Percentiles rank a stretch among this genome's conserved stretches.
Evolutionary conservation across 2,888 invertebrate species (phyloP).

Genomic region (Luffia ferchaultella): DNA sequence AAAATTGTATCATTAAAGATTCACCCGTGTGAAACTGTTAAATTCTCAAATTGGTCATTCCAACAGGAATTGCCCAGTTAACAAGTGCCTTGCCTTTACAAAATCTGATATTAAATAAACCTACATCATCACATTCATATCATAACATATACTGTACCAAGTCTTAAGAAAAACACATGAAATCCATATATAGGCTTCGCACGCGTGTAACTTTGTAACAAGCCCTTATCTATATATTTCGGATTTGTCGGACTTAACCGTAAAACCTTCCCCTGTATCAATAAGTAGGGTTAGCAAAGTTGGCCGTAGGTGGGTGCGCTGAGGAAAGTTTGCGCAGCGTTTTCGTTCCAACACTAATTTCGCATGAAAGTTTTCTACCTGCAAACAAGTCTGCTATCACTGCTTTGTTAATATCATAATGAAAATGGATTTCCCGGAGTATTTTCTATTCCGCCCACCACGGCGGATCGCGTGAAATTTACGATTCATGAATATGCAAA

Average conservation of each 20-base stretch:
- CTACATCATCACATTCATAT: neutral
- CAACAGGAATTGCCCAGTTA: too few relatives aligned
- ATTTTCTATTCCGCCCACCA: too few relatives aligned
- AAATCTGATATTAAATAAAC: too few relatives aligned
- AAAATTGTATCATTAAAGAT: too few relatives aligned
- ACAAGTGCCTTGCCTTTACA: too few relatives aligned
- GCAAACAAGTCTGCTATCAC: neutral
- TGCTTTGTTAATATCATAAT: neutral
- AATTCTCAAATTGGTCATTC: too few relatives aligned
- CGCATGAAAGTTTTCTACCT: neutral
- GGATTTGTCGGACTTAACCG: neutral
- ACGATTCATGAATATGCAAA: too few relatives aligned
- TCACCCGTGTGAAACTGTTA: too few relatives aligned
- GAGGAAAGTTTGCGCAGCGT: neutral
- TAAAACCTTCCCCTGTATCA: neutral
- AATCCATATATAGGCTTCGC: neutral
- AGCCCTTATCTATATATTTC: neutral
- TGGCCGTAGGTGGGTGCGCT: neutral
- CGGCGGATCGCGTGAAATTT: too few relatives aligned
- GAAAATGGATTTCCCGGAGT: too few relatives aligned
- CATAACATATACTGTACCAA: neutral
- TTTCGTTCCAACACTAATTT: neutral
- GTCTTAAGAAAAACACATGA: neutral
- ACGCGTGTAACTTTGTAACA: neutral
- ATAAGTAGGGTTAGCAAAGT: neutral